Conservation (phyloP, 2,113 vertebrate species). For the Brachypteracias leptosomus region DNA sequence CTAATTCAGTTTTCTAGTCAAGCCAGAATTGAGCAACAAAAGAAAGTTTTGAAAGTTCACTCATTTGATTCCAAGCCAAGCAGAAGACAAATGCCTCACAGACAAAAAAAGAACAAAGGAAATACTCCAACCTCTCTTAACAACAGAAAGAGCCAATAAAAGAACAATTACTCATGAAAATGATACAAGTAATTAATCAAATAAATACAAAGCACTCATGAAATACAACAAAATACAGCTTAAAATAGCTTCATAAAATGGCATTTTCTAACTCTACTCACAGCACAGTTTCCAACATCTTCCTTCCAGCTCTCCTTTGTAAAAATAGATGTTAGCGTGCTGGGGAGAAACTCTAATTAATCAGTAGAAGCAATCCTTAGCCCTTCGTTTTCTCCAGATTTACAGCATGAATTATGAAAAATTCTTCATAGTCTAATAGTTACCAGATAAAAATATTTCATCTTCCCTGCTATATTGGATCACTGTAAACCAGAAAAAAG, state of each 20-base stretch:
- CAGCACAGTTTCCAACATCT: neutral
- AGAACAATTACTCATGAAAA: neutral
- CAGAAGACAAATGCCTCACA: neutral
- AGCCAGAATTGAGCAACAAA: neutral
- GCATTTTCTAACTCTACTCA: neutral
- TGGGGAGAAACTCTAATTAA: neutral
- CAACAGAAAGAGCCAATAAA: neutral
- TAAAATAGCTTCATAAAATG: slow-evolving; percentile 18
- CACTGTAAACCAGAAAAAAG: neutral
- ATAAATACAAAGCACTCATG: neutral
- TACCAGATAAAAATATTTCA: neutral
- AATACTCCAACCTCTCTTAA: neutral
- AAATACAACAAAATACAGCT: neutral
- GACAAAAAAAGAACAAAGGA: neutral
- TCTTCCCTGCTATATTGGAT: neutral
- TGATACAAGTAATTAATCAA: slow-evolving; percentile 2
- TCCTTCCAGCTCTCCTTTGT: neutral
- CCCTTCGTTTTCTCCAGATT: neutral
- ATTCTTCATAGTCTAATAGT: neutral
- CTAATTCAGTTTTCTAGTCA: neutral
- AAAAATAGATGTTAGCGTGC: neutral
- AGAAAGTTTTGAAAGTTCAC: neutral
- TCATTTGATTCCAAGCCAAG: slow-evolving; percentile 26
- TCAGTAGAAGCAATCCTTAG: neutral
- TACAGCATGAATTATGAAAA: neutral